Base-by-base conservation (phyloP, 1,140 invertebrate species). In the Sarcophaga bullata region DNA sequence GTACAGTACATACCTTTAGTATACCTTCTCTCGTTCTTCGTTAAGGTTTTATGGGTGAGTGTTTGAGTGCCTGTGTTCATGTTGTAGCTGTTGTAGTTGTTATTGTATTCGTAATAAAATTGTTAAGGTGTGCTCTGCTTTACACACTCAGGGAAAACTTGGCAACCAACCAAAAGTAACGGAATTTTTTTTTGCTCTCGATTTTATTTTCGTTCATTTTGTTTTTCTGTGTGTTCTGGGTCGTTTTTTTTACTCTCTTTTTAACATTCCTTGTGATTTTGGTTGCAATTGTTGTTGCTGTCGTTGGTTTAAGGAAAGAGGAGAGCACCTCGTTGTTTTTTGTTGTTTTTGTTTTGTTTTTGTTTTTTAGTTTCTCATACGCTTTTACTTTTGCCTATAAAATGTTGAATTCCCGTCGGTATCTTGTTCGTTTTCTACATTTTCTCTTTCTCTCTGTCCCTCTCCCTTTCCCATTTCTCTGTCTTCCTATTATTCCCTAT, bases 151-250 rank as follows among this genome's bases (percentile, higher is more conserved):
- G 86, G 86, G 86, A 86, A 87, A 89, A 86, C 87, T 89, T 89
- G 88, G 88, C 88, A 89, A 85, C 88, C 88, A 89, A 89, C 88
- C 88, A 89, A 89, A 78, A 89, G 88, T 84, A 83, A 82, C 89
- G 82, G 78, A 73, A 75, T 48, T 50, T 78, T 78, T 78, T 50
- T 78, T 19, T 78, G 7, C 8, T 47, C 25, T 9, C 0, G 8
- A 62, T 72, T 83, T 84, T 83, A 80, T 83, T 82, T 82, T 68
- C 62, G 82, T 76, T 83, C 50, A 54, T 82, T 52, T 48, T 46
- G 75, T 73, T 80, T 62, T 37, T 80, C 37, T 78, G 46, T 48
- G 46, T 37, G 75, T 49, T 58, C 15, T 62, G 6, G 19, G n/a
- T 1, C 1, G 1, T 68, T 68, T 17, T 68, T 68, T 17, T 68